phyloP scores from a whole-genome alignment of 2,797 vertebrate species.

The Enteromius argenteus region DNA sequence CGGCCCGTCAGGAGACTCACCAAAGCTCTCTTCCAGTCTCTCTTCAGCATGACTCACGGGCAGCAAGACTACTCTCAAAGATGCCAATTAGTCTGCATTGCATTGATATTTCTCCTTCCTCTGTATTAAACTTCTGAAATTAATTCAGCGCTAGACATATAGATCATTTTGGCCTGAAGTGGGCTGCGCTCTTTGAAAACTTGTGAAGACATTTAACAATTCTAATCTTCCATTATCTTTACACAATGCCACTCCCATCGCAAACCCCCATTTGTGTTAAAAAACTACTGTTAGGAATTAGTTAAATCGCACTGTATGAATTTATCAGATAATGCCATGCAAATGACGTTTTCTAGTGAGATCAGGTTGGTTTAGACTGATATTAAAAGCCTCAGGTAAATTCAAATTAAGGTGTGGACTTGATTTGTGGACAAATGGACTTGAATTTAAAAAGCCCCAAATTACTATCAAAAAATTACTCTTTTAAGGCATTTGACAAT shows the following conservation, averaged over 20 bases:
- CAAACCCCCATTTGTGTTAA: neutral
- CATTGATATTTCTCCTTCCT: neutral
- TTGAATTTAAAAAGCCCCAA: neutral
- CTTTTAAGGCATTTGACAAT: neutral
- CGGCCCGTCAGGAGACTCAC: constrained; percentile 57
- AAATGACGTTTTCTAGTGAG: neutral
- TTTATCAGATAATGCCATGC: neutral
- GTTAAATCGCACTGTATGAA: neutral
- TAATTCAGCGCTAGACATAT: neutral
- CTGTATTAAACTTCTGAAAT: neutral
- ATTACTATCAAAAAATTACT: neutral
- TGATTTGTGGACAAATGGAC: no score
- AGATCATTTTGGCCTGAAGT: neutral
- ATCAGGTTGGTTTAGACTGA: neutral
- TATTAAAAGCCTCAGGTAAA: neutral
- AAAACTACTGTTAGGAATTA: neutral
- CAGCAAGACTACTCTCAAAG: neutral
- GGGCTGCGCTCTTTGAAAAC: neutral
- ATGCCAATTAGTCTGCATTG: neutral
- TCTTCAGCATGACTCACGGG: neutral
- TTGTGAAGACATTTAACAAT: neutral
- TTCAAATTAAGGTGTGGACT: neutral
- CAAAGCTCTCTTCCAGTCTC: constrained; percentile 2
- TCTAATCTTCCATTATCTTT: neutral
- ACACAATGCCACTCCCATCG: neutral